These are phyloP conservation scores for Zaprionus camerounensis DNA, from an alignment of 1,140 invertebrate genomes.

Conservation along the genomic window DNA sequence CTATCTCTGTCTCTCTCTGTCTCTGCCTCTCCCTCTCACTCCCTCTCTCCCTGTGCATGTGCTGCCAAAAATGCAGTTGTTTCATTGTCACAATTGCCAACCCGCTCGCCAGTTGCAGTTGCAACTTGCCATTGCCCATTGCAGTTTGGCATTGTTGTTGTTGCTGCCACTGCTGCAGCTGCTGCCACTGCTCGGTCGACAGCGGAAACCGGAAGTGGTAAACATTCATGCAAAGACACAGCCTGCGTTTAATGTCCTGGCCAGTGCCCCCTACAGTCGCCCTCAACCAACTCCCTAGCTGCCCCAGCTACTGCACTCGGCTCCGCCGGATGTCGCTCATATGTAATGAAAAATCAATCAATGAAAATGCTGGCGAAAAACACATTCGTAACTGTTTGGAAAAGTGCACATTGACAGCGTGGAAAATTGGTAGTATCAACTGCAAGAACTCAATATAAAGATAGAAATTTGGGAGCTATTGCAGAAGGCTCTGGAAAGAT, in stretches of 20 bases:
- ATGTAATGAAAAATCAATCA: slow-evolving; percentile 83
- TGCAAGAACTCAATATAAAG: neutral
- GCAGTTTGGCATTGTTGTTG: slow-evolving; percentile 35
- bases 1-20: neutral
- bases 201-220: slow-evolving; percentile 78
- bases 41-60: neutral
- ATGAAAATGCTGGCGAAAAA: slow-evolving; percentile 55
- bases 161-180: slow-evolving; percentile 27
- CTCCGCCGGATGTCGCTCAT: slow-evolving; percentile 67
- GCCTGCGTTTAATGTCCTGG: slow-evolving; percentile 48
- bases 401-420: neutral
- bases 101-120: slow-evolving; percentile 26
- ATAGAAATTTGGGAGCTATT: neutral
- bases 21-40: neutral
- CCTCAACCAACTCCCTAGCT: neutral
- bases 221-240: slow-evolving; percentile 72
- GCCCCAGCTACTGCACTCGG: neutral
- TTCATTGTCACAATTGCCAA: slow-evolving; percentile 74
- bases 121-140: slow-evolving; percentile 27
- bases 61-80: slow-evolving; percentile 76
- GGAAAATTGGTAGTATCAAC: neutral
- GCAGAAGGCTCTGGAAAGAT: neutral
- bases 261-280: neutral
- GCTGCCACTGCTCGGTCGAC: slow-evolving; percentile 29
- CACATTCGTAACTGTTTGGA: neutral